Base-by-base conservation (phyloP, 2,888 invertebrate genomes). In the Horisme vitalbata region DNA sequence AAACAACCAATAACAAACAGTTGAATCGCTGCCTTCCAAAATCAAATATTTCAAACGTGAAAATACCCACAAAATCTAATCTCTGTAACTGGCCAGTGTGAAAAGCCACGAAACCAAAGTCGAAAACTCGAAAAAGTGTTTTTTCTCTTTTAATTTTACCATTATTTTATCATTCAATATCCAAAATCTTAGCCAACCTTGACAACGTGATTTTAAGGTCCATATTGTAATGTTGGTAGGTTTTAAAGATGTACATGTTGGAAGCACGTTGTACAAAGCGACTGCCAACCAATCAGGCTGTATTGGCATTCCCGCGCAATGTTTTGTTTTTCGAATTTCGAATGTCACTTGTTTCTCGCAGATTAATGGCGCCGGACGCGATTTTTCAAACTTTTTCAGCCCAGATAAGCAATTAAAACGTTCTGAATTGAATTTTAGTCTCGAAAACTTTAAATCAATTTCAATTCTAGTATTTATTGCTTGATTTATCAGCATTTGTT, bases 281-380 rank as follows among this genome's bases (percentile, higher is more conserved):
- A 52, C 49, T 49, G 59, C 56, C 63, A 50, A 57, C 65, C 68
- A 68, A 71, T 71, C 71, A 61, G 60, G 51, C 57, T 24, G 61
- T 58, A 61, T 65, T 63, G 61, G 56, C 51, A 45, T 34, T 36
- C 57, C 47, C 31, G 48, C 54, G 55, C 52, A 50, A 43, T 52
- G 37, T 49, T 50, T 50, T 45, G 51, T 48, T 52, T 41, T 51
- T 41, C 45, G 32, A n/a, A n/a, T n/a, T n/a, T n/a, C 21, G 36
- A 39, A 43, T 54, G 57, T 52, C 57, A 55, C 57, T 52, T 46
- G 55, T 57, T 53, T 46, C 38, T 33, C 45, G 15, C 12, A 51
- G 52, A 58, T 58, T 52, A 58, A 55, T 57, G 51, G 51, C 8
- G 10, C 12, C 39, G 34, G 45, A 32, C 43, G 28, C 52, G 47